phyloP scores from a whole-genome alignment of 1,140 invertebrate genomes.

The Wiebesia pumilae region DNA sequence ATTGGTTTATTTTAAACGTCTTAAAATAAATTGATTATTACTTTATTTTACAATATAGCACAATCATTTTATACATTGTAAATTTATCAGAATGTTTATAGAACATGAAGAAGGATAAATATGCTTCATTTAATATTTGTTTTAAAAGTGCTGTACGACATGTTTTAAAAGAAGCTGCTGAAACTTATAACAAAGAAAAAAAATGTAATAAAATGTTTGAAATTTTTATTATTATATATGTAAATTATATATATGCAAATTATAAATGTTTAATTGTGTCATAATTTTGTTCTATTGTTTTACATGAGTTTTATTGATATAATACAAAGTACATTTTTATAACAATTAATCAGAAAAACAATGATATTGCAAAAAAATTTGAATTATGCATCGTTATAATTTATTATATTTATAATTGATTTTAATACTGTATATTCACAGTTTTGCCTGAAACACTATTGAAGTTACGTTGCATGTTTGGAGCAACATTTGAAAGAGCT shows the following conservation, averaged over 20 bases:
- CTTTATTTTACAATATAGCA: background rate
- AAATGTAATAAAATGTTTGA: slow-evolving; percentile 50
- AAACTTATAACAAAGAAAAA: slow-evolving; percentile 60
- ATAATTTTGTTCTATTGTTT: too few relatives aligned
- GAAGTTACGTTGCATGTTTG: slow-evolving; percentile 77
- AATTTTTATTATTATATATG: slow-evolving; percentile 31
- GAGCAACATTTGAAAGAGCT: slow-evolving; percentile 75
- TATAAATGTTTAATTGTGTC: background rate
- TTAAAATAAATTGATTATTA: background rate
- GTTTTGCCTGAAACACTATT: slow-evolving; percentile 76
- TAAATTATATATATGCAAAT: slow-evolving; percentile 25
- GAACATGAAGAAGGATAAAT: slow-evolving; percentile 32
- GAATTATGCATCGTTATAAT: background rate
- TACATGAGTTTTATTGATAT: too few relatives aligned
- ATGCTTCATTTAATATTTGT: background rate
- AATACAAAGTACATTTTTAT: too few relatives aligned
- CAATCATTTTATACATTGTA: background rate
- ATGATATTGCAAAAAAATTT: too few relatives aligned
- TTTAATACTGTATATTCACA: slow-evolving; percentile 55
- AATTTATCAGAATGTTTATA: background rate
- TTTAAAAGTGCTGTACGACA: slow-evolving; percentile 39
- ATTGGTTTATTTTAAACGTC: background rate
- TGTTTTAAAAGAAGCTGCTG: slow-evolving; percentile 58
- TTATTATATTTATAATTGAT: background rate
- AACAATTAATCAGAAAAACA: too few relatives aligned